Base-by-base conservation (phyloP, 2,888 invertebrate genomes). In the Hirtodrosophila confusa region DNA sequence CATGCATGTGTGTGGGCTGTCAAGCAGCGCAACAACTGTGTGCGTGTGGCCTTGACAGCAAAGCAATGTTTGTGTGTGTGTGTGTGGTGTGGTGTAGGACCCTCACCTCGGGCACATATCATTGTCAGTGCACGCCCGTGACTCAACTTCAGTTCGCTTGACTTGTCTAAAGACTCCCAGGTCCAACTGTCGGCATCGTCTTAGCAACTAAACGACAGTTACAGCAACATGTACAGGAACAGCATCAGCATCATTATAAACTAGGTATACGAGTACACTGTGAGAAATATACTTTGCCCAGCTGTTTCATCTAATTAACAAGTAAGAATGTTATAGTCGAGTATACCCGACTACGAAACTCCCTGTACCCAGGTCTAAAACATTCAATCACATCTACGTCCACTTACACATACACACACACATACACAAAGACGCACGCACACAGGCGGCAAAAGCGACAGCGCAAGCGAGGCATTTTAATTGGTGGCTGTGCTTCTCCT, bases 131-230 rank as follows among this genome's bases (percentile, higher is more conserved):
- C 78, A 73, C 51, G 63, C 49, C 82, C 78, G 82, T 74, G 82
- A 61, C 78, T 73, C 58, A 78, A 77, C 86, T 82, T 55, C 69
- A 83, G 86, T 83, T 84, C 85, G 63, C 84, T 83, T 79, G 88
- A 86, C 72, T 86, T 79, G 86, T 86, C 80, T 86, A 86, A 80
- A 80, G 87, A 83, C 80, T 75, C 72, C 45, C 43, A 37, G 76
- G 84, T 84, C 88, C 83, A 83, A 79, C 75, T 82, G 80, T 78
- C 55, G 86, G 71, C 86, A 65, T 86, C 80, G 64, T 83, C 88
- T 86, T 86, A 83, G 77, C 72, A 83, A 79, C 88, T 86, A 83
- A 88, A 75, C 83, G 88, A 70, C 78, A 73, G 77, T 55, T 56
- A 66, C 54, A 69, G 37, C 60, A 58, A n/a, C 39, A 39, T 4